These are phyloP conservation scores for Gallinago media DNA, from an alignment of 2,113 vertebrate species.

Conservation along the genomic window DNA sequence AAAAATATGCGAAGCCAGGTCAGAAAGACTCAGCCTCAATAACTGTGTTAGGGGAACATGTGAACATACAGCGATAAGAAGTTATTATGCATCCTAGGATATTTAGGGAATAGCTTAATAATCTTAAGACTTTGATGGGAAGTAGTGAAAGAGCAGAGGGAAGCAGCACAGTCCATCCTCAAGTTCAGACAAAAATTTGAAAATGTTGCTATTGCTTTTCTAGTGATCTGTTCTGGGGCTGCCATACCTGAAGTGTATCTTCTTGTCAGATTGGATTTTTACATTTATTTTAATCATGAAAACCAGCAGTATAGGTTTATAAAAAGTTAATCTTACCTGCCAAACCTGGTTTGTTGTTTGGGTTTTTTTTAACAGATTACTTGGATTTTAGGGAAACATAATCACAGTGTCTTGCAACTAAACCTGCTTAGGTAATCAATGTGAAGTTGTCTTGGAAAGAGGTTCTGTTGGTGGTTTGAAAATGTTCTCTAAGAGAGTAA, in stretches of 20 bases:
- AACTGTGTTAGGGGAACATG: background rate
- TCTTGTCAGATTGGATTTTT: background rate
- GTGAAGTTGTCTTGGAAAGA: background rate
- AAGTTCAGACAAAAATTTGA: background rate
- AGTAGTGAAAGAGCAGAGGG: background rate
- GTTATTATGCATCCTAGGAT: background rate
- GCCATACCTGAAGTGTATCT: background rate
- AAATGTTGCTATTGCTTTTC: background rate
- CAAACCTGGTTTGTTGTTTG: background rate
- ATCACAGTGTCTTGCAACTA: background rate
- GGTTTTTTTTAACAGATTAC: background rate
- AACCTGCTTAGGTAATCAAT: background rate
- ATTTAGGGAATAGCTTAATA: background rate
- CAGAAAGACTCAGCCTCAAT: conserved; percentile 34
- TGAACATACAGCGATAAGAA: conserved; percentile 23
- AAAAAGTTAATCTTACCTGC: background rate
- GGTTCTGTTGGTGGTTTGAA: background rate
- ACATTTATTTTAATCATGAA: background rate
- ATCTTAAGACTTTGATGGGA: background rate
- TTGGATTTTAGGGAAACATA: background rate
- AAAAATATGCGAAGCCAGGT: conserved; percentile 38
- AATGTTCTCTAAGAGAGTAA: background rate
- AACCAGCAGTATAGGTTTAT: background rate
- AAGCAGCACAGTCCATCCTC: background rate
- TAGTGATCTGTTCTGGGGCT: background rate